These are phyloP conservation scores for Beroe forskalii DNA, from an alignment of 37 sponge, comb jelly and placozoan species.

Conservation along the genomic window DNA sequence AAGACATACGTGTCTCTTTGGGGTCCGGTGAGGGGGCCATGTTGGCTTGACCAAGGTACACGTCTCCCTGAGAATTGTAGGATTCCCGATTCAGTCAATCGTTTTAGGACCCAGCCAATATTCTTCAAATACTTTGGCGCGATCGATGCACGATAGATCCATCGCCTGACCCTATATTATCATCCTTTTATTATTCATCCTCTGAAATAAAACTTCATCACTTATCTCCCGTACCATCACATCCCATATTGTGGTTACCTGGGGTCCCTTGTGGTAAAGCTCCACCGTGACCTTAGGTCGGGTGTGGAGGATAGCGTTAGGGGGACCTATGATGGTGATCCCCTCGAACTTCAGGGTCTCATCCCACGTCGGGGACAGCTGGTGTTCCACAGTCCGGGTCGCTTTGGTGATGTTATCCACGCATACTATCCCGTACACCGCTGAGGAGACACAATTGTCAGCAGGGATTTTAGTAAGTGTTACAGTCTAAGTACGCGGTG, in stretches of 20 bases:
- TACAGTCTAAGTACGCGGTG: not conserved
- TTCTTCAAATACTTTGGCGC: no score
- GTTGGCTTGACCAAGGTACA: not conserved
- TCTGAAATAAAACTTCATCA: no score
- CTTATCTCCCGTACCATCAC: no score
- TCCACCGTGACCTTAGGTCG: not conserved
- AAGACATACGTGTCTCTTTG: not conserved
- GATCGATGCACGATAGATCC: no score
- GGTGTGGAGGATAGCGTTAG: not conserved
- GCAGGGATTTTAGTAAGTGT: not conserved
- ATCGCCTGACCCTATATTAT: no score
- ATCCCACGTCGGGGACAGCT: not conserved
- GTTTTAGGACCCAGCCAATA: no score
- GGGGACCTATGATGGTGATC: not conserved
- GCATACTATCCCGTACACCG: not conserved
- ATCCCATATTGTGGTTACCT: no score
- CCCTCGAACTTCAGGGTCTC: not conserved
- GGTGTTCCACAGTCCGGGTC: not conserved
- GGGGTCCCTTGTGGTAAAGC: conserved; percentile 10
- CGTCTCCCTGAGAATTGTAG: not conserved
- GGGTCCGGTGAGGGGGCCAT: not conserved
- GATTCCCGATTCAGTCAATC: no score
- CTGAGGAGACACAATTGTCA: not conserved
- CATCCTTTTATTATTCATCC: no score
- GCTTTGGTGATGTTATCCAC: not conserved